Conservation (phyloP, 92 coral and sea anemone species). For the Palythoa heliodiscus region DNA sequence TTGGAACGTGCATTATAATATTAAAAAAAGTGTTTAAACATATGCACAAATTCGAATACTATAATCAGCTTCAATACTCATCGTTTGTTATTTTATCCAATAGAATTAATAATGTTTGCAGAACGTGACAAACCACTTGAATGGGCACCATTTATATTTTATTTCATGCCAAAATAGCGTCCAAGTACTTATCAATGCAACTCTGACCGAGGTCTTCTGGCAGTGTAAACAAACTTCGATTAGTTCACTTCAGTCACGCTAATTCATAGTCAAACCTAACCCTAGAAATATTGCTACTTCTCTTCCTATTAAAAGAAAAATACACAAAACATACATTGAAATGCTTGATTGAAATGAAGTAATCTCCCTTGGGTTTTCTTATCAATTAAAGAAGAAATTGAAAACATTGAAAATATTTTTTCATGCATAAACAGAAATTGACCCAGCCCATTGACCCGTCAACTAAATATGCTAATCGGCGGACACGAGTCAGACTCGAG, state of each 20-base stretch:
- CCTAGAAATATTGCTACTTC: background rate
- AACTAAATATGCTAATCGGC: conserved; percentile 27
- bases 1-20: too few relatives aligned
- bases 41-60: too few relatives aligned
- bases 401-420: background rate
- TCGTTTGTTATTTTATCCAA: too few relatives aligned
- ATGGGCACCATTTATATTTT: too few relatives aligned
- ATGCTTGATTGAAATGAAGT: background rate
- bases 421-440: conserved; percentile 28
- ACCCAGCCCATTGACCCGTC: conserved; percentile 38
- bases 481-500: conserved; percentile 1
- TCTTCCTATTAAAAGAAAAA: background rate
- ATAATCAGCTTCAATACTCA: too few relatives aligned
- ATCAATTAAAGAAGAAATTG: background rate
- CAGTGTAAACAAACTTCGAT: too few relatives aligned
- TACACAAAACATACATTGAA: background rate
- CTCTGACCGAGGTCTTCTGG: too few relatives aligned
- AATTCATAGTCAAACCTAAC: background rate
- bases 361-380: background rate
- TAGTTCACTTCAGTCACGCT: conserved; percentile 19
- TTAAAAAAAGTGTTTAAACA: too few relatives aligned
- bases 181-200: too few relatives aligned
- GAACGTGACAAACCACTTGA: too few relatives aligned
- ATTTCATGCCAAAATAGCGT: too few relatives aligned
- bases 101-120: too few relatives aligned